A percentile compares a stretch with the other conserved stretches of the same genome.
phyloP scores from a whole-genome alignment of 2,797 vertebrate genomes.

The Danio aesculapii region DNA sequence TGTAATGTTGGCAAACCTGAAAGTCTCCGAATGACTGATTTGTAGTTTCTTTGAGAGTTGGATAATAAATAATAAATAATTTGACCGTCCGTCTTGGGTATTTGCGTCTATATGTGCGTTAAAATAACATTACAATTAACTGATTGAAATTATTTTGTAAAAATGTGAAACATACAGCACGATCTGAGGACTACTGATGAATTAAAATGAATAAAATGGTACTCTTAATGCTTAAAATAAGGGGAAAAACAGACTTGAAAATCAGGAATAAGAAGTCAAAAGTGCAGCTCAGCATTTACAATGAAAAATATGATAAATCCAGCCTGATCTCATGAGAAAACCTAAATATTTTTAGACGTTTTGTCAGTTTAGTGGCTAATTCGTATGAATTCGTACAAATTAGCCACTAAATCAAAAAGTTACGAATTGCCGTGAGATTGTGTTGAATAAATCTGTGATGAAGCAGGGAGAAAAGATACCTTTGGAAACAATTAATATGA shows the following conservation, averaged over 20 bases:
- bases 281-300: neutral
- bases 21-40: slow-evolving; percentile 40
- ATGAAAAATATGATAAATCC: slow-evolving; percentile 37
- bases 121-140: slow-evolving; percentile 17
- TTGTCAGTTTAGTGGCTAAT: no score
- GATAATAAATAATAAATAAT: slow-evolving; percentile 27
- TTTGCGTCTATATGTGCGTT: neutral
- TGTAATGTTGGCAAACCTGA: slow-evolving; percentile 47
- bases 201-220: slow-evolving; percentile 1
- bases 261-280: neutral
- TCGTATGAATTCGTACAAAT: no score
- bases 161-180: neutral
- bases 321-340: no score
- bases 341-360: no score
- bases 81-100: neutral
- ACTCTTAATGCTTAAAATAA: neutral
- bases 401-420: no score
- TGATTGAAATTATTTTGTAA: neutral
- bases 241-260: neutral
- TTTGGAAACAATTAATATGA: neutral
- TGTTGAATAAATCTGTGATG: slow-evolving; percentile 15
- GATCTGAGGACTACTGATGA: neutral
- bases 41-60: neutral
- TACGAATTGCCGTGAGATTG: no score
- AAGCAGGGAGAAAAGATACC: neutral